Evolutionary conservation across 2,797 vertebrate genomes (phyloP).

Genomic region (Mormyrops boulengeri): DNA sequence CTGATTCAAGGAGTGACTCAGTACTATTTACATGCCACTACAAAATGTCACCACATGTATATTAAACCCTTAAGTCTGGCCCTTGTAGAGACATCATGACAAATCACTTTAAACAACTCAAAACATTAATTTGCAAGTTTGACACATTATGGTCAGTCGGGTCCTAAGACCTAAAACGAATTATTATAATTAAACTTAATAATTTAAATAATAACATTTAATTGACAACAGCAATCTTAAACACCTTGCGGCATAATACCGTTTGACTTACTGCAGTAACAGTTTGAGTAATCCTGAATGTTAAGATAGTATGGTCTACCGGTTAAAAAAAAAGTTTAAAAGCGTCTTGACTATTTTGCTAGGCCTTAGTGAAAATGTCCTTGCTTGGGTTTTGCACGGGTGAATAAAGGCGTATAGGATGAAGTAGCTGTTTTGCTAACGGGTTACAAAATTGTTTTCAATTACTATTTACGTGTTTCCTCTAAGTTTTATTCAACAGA

Average conservation of each 20-base stretch:
- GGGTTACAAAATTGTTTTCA: background rate
- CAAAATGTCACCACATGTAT: background rate
- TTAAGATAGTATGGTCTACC: background rate
- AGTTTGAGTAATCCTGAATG: background rate
- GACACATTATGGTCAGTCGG: background rate
- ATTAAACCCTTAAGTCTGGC: background rate
- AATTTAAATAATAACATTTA: background rate
- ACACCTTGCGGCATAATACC: background rate
- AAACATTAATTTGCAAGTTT: background rate
- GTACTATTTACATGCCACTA: background rate
- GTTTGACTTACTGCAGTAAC: background rate
- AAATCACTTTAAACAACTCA: background rate
- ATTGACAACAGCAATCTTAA: background rate
- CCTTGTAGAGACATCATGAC: background rate
- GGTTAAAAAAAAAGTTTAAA: background rate
- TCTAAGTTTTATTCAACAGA: background rate
- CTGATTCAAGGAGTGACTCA: background rate
- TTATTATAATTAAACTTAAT: background rate
- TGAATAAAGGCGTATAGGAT: background rate
- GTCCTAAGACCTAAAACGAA: background rate
- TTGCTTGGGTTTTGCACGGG: background rate
- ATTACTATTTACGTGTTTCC: background rate
- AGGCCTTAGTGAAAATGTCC: background rate
- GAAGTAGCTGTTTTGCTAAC: background rate
- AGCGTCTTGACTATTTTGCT: background rate